A percentile compares a stretch with the other conserved stretches of the same genome.
phyloP scores from a whole-genome alignment of 2,113 vertebrate species.

The Lepus timidus region DNA sequence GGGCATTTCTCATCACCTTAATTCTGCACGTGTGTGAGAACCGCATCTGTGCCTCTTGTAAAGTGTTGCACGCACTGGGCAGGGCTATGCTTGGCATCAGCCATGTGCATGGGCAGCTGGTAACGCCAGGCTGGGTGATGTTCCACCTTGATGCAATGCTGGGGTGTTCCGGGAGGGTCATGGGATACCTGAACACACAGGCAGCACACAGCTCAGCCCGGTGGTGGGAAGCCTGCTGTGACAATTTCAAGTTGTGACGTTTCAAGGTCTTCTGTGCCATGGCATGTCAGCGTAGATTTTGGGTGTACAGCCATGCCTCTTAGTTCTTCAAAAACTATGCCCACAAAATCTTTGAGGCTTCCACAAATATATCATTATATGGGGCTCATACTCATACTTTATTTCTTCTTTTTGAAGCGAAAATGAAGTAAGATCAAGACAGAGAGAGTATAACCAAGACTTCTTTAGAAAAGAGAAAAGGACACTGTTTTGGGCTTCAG shows the following conservation, averaged over 20 bases:
- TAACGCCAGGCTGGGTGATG: neutral
- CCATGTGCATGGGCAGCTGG: neutral
- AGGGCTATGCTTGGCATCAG: neutral
- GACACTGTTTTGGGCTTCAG: neutral
- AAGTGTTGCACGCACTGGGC: neutral
- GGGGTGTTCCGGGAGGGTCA: neutral
- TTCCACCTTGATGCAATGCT: neutral
- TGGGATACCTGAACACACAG: neutral
- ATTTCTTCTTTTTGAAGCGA: conserved; percentile 37
- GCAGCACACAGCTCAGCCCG: conserved; percentile 1
- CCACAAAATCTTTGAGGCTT: conserved; percentile 28
- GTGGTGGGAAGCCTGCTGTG: neutral
- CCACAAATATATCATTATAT: neutral
- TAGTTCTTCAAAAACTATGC: conserved; percentile 46
- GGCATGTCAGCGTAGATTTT: neutral
- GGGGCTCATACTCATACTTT: conserved; percentile 53
- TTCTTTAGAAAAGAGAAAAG: neutral
- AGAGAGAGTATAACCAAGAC: neutral
- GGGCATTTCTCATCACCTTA: conserved; percentile 30
- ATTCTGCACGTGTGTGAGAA: conserved; percentile 3
- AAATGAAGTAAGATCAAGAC: neutral
- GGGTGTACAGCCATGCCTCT: neutral
- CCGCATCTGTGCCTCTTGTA: neutral
- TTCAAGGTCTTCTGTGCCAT: neutral
- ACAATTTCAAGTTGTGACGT: neutral